Percentiles rank a stretch among this genome's conserved stretches.
phyloP scores from a whole-genome alignment of 2,888 invertebrate genomes.

The Ptilodon capucinus region DNA sequence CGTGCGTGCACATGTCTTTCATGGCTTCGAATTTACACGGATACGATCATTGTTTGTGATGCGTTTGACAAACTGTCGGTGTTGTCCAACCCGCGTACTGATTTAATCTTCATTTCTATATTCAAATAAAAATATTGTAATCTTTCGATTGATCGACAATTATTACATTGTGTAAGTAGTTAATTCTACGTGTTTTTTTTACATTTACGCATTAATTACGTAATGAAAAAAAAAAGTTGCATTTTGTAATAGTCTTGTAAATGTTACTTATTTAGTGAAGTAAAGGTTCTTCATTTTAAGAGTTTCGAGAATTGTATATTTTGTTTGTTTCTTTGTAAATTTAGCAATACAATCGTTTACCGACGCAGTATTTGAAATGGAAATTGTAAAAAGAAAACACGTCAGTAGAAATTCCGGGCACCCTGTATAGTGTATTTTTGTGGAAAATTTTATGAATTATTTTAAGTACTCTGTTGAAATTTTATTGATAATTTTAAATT shows the following conservation, averaged over 20 bases:
- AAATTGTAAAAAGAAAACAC: slow-evolving; percentile 30
- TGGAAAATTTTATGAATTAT: slow-evolving; percentile 29
- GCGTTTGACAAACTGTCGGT: too few species aligned
- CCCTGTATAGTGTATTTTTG: slow-evolving; percentile 41
- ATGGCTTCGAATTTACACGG: too few species aligned
- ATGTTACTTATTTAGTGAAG: slow-evolving; percentile 30
- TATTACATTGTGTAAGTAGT: neutral
- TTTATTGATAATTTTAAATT: slow-evolving; percentile 78
- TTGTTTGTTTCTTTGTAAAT: slow-evolving; percentile 41
- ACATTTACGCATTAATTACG: slow-evolving; percentile 8
- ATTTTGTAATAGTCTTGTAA: slow-evolving; percentile 32
- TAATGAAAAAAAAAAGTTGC: slow-evolving; percentile 16
- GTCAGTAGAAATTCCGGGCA: slow-evolving; percentile 24
- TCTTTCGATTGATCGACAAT: neutral
- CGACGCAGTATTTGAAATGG: slow-evolving; percentile 36
- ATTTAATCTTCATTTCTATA: neutral
- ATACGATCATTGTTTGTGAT: too few species aligned
- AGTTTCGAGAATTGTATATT: slow-evolving; percentile 8
- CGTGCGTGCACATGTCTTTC: too few species aligned
- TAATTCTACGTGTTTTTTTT: neutral
- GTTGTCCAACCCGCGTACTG: neutral
- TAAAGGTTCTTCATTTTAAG: slow-evolving; percentile 19
- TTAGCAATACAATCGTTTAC: slow-evolving; percentile 52
- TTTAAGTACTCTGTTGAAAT: slow-evolving; percentile 67
- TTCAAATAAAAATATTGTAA: neutral